Percentiles rank a stretch among this genome's conserved stretches.
Conservation (phyloP, 1,140 invertebrate genomes). For the Elysia chlorotica region DNA sequence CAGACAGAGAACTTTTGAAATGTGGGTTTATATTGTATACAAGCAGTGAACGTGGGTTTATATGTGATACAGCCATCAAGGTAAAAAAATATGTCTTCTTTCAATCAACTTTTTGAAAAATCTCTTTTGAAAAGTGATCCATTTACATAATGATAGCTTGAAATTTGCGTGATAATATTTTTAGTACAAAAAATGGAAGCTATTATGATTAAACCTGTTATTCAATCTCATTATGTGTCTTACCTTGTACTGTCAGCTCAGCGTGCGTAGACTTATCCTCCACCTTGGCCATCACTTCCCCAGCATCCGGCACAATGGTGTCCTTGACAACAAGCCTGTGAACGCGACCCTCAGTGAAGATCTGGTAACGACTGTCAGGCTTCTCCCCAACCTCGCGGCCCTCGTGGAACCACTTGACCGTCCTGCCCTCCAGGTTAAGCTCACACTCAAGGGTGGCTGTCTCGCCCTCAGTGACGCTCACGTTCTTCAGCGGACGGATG, state of each 20-base stretch:
- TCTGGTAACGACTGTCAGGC: constrained; percentile 80
- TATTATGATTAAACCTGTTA: too few relatives aligned
- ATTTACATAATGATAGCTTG: too few relatives aligned
- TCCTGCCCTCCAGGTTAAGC: constrained; percentile 57
- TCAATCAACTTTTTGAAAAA: too few relatives aligned
- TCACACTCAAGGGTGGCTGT: constrained; percentile 65
- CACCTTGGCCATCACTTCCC: constrained; percentile 49
- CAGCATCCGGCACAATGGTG: constrained; percentile 46
- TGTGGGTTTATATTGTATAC: too few relatives aligned
- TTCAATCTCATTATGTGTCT: too few relatives aligned
- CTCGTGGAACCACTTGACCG: constrained; percentile 63
- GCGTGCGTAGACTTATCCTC: constrained; percentile 53
- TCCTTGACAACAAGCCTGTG: constrained; percentile 54
- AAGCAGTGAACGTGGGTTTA: too few relatives aligned
- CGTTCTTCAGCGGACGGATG: constrained; percentile 58
- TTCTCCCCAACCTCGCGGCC: constrained; percentile 50
- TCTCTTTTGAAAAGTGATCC: too few relatives aligned
- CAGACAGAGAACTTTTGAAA: too few relatives aligned
- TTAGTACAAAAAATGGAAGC: too few relatives aligned
- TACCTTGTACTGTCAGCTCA: constrained; percentile 52
- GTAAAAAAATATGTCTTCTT: too few relatives aligned
- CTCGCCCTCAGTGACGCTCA: constrained; percentile 68
- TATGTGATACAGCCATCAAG: too few relatives aligned
- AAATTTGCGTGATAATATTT: too few relatives aligned
- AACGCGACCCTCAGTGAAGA: constrained; percentile 41